These are phyloP conservation scores for Sinohyriopsis cumingii DNA, from an alignment of 2,888 invertebrate species.

Conservation along the genomic window DNA sequence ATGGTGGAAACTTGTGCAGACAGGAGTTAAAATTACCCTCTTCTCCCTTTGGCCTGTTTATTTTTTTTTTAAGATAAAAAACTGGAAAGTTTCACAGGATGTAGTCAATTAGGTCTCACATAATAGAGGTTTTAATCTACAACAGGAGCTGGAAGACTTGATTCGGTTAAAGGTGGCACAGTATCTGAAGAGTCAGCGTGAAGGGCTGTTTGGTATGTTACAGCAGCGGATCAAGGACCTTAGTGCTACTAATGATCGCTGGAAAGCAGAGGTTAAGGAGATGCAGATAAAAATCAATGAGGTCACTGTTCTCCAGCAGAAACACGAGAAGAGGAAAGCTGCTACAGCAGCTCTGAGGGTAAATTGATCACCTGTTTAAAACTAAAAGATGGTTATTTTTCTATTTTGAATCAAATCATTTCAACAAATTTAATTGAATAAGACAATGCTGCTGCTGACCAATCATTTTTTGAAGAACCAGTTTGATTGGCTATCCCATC, in stretches of 20 bases:
- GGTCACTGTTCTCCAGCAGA: conserved; percentile 54
- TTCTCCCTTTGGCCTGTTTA: too few relatives aligned
- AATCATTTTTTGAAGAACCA: too few relatives aligned
- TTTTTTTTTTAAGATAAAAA: too few relatives aligned
- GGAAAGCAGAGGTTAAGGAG: conserved; percentile 56
- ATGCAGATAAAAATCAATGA: conserved; percentile 57
- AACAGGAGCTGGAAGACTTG: conserved; percentile 47
- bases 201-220: conserved; percentile 34
- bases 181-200: conserved; percentile 39
- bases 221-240: conserved; percentile 48
- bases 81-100: too few relatives aligned
- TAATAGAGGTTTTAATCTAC: neutral
- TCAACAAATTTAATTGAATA: neutral
- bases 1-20: too few relatives aligned
- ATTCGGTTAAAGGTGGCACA: conserved; percentile 40
- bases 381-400: neutral
- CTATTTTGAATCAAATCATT: neutral
- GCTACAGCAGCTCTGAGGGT: conserved; percentile 58
- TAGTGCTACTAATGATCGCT: conserved; percentile 47
- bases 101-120: too few relatives aligned
- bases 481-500: too few relatives aligned
- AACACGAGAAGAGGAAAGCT: conserved; percentile 59
- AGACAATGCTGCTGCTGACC: too few relatives aligned
- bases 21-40: too few relatives aligned
- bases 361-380: conserved; percentile 7